phyloP scores from a whole-genome alignment of 2,797 vertebrate genomes.

The Myotis findleyi region DNA sequence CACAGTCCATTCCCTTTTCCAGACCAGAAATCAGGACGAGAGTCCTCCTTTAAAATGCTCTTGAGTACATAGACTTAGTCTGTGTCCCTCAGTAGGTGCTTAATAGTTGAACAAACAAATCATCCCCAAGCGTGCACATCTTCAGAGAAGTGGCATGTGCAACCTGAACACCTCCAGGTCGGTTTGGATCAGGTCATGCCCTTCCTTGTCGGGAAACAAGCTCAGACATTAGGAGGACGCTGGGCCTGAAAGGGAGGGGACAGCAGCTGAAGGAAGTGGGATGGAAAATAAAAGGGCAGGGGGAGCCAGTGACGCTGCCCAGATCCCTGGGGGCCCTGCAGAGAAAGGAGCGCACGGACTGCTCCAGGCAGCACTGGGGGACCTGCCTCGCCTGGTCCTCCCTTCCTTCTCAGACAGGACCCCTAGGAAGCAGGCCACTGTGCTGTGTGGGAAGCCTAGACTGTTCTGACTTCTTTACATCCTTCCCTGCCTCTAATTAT shows the following conservation, averaged over 20 bases:
- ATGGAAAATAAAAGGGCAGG: background rate
- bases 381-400: background rate
- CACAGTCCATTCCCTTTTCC: background rate
- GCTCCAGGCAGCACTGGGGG: background rate
- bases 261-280: background rate
- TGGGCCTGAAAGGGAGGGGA: background rate
- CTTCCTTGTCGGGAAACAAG: conserved; percentile 48
- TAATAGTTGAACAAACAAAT: background rate
- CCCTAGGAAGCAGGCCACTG: background rate
- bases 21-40: background rate
- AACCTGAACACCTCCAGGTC: background rate
- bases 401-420: background rate
- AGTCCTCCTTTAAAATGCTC: background rate
- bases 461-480: background rate
- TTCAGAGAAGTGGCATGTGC: conserved; percentile 27
- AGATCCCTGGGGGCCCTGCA: background rate
- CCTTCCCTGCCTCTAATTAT: background rate
- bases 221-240: background rate
- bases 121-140: background rate
- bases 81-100: background rate
- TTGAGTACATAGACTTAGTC: background rate
- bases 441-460: background rate
- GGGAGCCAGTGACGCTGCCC: background rate
- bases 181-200: background rate
- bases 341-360: no score